Evolutionary conservation across 2,797 vertebrate genomes (phyloP).

Genomic region (Macropodus opercularis): DNA sequence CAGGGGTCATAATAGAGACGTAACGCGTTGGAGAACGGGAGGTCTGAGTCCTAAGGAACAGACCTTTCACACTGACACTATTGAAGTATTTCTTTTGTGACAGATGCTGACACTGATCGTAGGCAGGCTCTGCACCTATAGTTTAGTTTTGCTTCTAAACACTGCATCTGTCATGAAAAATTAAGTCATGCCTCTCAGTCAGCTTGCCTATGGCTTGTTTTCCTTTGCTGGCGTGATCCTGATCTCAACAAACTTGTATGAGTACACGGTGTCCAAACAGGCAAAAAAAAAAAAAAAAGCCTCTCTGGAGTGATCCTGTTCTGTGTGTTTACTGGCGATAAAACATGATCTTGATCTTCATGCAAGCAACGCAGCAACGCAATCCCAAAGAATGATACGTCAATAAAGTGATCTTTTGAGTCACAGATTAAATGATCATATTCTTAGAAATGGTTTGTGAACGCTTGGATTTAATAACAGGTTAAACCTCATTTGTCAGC

Average conservation of each 20-base stretch:
- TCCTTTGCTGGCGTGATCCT: conserved; percentile 22
- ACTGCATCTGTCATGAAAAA: neutral
- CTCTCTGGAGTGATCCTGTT: neutral
- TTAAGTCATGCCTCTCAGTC: conserved; percentile 1
- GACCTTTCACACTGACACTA: conserved; percentile 49
- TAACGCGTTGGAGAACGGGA: conserved; percentile 40
- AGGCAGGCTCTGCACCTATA: neutral
- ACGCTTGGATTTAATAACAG: neutral
- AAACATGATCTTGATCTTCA: neutral
- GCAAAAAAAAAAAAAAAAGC: conserved; percentile 16
- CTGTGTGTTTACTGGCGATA: no score
- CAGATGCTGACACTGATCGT: conserved; percentile 20
- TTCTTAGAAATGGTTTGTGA: neutral
- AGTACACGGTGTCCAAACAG: conserved; percentile 46
- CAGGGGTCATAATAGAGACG: neutral
- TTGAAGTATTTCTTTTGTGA: conserved; percentile 60
- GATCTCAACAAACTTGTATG: conserved; percentile 77
- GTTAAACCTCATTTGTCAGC: neutral
- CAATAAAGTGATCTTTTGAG: no score
- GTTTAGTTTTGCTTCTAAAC: neutral
- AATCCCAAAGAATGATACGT: no score
- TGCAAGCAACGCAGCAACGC: no score
- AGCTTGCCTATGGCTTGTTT: conserved; percentile 17
- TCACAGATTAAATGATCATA: no score
- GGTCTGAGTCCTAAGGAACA: conserved; percentile 3